Evolutionary conservation across 2,888 invertebrate genomes (phyloP), one percentile per base, ranked within the genome.

Genomic region (Sericinus montela): DNA sequence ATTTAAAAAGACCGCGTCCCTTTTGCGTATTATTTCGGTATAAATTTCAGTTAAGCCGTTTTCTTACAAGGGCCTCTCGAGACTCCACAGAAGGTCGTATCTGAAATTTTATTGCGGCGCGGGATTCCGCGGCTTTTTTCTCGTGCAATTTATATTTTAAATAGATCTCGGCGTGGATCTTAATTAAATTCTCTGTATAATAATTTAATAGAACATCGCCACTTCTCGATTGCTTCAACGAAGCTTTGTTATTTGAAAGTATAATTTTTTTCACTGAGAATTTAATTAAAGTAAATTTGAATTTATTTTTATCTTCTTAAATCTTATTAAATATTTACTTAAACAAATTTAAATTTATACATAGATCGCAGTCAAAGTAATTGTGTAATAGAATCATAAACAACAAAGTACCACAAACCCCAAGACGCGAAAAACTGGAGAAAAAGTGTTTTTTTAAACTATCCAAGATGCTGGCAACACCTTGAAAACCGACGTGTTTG

Each of bases 21-120:
- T 74, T 75, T 72, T 69, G 65, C 77, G 74, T 82, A 86, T 86
- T 88, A 87, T 88, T 87, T 86, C 75, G 70, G 81, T 80, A 83
- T 88, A 87, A 87, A 87, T 86, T 83, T 80, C 67, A 79, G 71
- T 79, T 75, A 80, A 85, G 77, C 77, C 67, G 63, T 65, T 65
- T 70, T 63, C 65, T 62, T 61, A 62, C 59, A 62, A 69, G 69
- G 59, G 62, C 67, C 78, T 75, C 72, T 75, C 54, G 69, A 80
- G 69, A 56, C 25, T 44, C 46, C 54, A 38, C 44, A 49, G 45
- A 52, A 58, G 49, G 67, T 58, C 63, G 67, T 71, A 71, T 72
- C 73, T 70, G 59, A 62, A 63, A 51, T 79, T 84, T 83, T 81
- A 84, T 82, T 81, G 67, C 72, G 53, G 48, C 53, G 47, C 56